Conservation (phyloP, 2,113 vertebrate species). For the Micronisus gabar region DNA sequence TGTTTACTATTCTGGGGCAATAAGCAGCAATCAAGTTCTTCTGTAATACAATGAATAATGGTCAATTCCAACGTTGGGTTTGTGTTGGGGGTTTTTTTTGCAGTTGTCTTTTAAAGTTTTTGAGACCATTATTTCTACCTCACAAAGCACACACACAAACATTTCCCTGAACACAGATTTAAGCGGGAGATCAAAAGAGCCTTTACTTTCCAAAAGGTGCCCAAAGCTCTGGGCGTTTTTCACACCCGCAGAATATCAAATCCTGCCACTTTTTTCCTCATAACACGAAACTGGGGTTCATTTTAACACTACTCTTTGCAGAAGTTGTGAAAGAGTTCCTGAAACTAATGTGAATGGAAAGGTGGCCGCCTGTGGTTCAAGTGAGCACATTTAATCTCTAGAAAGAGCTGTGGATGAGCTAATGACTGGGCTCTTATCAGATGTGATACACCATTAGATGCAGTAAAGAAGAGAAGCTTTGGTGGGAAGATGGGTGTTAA, state of each 20-base stretch:
- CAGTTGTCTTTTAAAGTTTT: not conserved
- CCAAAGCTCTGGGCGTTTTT: not conserved
- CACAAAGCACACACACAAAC: not conserved
- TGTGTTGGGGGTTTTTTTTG: not conserved
- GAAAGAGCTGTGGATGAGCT: not conserved
- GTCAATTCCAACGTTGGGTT: not conserved
- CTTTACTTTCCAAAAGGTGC: not conserved
- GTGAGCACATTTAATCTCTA: not conserved
- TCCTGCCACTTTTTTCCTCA: not conserved
- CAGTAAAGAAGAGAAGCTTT: not conserved
- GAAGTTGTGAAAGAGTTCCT: not conserved
- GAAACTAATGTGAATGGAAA: not conserved
- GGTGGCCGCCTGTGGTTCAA: rapidly evolving
- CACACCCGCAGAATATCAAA: not conserved
- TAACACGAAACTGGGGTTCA: not conserved
- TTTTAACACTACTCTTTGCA: not conserved
- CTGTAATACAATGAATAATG: not conserved
- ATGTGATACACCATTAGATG: not conserved
- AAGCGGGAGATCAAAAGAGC: not conserved
- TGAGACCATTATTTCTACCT: not conserved
- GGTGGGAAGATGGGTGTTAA: not conserved
- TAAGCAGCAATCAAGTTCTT: not conserved
- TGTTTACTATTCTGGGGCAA: not conserved
- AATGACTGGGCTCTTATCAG: not conserved
- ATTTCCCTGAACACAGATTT: not conserved